These are phyloP conservation scores for Brachynemurus nebulosus DNA, from an alignment of 2,888 invertebrate genomes.

Conservation along the genomic window DNA sequence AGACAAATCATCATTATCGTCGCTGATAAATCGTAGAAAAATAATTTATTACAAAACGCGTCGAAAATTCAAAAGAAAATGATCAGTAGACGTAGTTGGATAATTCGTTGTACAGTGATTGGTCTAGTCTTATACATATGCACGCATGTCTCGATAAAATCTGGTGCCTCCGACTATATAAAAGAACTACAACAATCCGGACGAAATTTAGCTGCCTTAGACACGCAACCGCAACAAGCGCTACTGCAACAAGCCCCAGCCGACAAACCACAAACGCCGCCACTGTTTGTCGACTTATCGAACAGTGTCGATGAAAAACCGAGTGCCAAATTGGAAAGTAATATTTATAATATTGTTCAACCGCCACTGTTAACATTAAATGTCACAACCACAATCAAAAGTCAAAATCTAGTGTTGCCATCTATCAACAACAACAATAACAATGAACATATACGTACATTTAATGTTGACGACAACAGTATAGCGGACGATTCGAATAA, in stretches of 20 bases:
- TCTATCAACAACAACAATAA: neutral
- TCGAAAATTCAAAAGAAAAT: too few species aligned
- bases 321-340: neutral
- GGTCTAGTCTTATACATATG: constrained; percentile 13
- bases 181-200: constrained; percentile 33
- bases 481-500: neutral
- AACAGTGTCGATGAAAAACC: too few species aligned
- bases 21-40: too few species aligned
- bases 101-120: constrained; percentile 11
- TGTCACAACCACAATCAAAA: neutral
- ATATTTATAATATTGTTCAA: neutral
- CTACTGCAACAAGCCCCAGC: neutral
- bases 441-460: neutral
- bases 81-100: constrained; percentile 12
- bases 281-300: too few species aligned
- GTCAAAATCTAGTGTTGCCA: neutral
- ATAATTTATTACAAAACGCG: too few species aligned
- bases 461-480: neutral
- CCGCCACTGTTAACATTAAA: neutral
- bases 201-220: constrained; percentile 30
- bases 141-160: constrained; percentile 12
- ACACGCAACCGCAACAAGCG: constrained; percentile 16
- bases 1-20: too few species aligned
- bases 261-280: too few species aligned
- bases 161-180: constrained; percentile 18